Evolutionary conservation across 2,113 vertebrate species (phyloP).

Genomic region (Eublepharis macularius): DNA sequence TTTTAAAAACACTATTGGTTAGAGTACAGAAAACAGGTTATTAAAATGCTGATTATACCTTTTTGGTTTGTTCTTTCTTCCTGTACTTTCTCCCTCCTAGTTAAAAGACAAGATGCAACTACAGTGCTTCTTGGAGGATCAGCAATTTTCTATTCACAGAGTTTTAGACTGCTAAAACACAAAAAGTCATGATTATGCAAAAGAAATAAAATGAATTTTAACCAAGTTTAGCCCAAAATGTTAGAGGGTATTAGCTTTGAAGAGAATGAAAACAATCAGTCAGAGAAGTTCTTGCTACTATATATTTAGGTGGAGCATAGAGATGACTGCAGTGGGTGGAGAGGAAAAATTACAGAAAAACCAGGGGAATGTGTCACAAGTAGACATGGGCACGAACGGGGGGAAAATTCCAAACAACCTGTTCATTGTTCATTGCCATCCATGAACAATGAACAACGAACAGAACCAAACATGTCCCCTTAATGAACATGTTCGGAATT

Average conservation of each 20-base stretch:
- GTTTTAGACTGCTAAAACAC: neutral
- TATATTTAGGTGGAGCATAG: neutral
- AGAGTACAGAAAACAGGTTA: neutral
- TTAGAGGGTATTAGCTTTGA: neutral
- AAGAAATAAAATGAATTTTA: neutral
- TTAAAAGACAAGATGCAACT: slow-evolving; percentile 7
- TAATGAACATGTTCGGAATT: too few species aligned
- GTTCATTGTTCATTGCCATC: too few species aligned
- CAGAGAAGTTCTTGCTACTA: neutral
- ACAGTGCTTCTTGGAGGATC: neutral
- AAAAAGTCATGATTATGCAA: neutral
- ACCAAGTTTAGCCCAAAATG: neutral
- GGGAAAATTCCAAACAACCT: too few species aligned
- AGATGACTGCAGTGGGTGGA: neutral
- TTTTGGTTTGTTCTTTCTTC: neutral
- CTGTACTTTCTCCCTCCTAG: neutral
- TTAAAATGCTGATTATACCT: neutral
- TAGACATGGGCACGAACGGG: too few species aligned
- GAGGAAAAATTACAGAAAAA: neutral
- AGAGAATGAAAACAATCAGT: neutral
- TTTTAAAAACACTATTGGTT: neutral
- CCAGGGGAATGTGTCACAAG: neutral
- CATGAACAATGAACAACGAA: too few species aligned
- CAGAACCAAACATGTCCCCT: too few species aligned
- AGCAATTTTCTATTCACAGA: neutral